Conservation (phyloP, 2,113 vertebrate species). For the Promerops cafer region DNA sequence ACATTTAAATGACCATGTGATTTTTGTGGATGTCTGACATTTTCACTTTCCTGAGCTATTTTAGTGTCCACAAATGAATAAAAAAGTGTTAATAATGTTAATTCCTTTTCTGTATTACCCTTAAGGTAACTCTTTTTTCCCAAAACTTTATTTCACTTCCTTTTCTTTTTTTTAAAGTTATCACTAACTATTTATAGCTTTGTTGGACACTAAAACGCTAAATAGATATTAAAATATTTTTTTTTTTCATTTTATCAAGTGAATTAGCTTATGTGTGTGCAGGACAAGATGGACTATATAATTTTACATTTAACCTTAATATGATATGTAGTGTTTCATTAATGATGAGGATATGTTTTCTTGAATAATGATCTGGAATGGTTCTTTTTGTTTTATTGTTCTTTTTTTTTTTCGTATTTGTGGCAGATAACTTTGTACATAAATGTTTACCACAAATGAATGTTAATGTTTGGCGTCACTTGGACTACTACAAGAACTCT, state of each 20-base stretch:
- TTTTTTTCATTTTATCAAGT: slow-evolving; percentile 63
- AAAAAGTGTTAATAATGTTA: slow-evolving; percentile 66
- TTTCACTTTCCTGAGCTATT: slow-evolving; percentile 89
- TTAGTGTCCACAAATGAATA: slow-evolving; percentile 88
- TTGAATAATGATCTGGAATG: slow-evolving; percentile 84
- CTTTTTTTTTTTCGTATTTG: slow-evolving; percentile 38
- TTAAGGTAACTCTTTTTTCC: slow-evolving; percentile 26
- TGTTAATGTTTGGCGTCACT: slow-evolving; percentile 88
- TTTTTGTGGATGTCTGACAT: slow-evolving; percentile 88
- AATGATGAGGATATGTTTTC: slow-evolving; percentile 77
- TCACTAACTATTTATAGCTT: slow-evolving; percentile 51
- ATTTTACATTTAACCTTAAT: slow-evolving; percentile 80
- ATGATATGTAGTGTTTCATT: slow-evolving; percentile 83
- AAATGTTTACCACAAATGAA: slow-evolving; percentile 90
- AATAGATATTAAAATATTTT: slow-evolving; percentile 64
- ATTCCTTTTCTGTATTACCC: slow-evolving; percentile 57
- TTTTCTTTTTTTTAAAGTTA: slow-evolving; percentile 39
- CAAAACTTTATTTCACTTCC: background rate
- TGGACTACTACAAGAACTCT: slow-evolving; percentile 78
- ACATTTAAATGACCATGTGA: slow-evolving; percentile 95
- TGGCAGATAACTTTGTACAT: slow-evolving; percentile 87
- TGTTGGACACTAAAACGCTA: slow-evolving; percentile 82
- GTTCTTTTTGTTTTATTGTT: background rate
- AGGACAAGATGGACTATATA: slow-evolving; percentile 76
- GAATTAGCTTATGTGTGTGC: slow-evolving; percentile 71